Evolutionary conservation across 2,797 vertebrate species (phyloP).

Genomic region (Enteromius fasciolatus): DNA sequence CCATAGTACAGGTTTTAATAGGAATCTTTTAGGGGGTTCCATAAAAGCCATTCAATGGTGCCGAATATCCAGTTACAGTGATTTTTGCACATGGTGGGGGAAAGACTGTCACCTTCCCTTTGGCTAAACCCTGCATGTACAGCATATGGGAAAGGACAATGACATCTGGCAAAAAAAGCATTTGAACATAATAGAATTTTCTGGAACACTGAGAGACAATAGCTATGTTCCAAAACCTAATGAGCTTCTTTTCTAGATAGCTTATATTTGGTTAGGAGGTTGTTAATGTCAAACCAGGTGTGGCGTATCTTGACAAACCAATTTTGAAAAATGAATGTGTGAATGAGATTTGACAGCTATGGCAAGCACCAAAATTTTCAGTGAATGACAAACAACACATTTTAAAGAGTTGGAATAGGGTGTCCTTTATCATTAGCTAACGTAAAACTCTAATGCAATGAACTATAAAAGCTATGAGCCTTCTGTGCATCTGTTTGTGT

Average conservation of each 20-base stretch:
- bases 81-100: slow-evolving; percentile 58
- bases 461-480: not conserved
- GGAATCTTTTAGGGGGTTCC: slow-evolving; percentile 65
- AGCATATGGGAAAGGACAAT: slow-evolving; percentile 40
- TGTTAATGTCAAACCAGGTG: not conserved
- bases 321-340: not conserved
- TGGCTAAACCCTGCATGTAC: slow-evolving; percentile 18
- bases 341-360: not conserved
- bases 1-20: slow-evolving; percentile 69
- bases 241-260: not conserved
- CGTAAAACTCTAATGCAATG: not conserved
- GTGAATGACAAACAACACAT: too few relatives aligned
- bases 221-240: slow-evolving; percentile 57
- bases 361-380: not conserved
- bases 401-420: not conserved
- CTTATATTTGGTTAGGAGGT: not conserved
- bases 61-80: slow-evolving; percentile 72
- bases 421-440: not conserved
- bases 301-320: not conserved
- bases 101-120: slow-evolving; percentile 34
- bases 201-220: slow-evolving; percentile 41
- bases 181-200: slow-evolving; percentile 34
- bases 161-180: slow-evolving; percentile 26
- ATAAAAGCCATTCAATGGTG: slow-evolving; percentile 69
- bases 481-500: slow-evolving; percentile 9